Conservation (phyloP, 2,797 vertebrate genomes). For the Carduelis carduelis region DNA sequence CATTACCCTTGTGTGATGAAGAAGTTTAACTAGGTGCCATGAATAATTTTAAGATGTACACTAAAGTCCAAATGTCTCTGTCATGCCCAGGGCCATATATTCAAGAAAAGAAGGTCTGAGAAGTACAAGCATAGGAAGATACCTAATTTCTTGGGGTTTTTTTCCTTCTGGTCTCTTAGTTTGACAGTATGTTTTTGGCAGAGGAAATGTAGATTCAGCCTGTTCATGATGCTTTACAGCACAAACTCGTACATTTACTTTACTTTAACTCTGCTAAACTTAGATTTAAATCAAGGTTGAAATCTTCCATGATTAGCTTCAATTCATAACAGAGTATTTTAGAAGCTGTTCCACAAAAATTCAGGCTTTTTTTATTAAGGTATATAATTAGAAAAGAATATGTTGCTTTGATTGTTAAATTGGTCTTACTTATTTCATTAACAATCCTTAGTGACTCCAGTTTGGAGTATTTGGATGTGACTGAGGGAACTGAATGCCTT, state of each 20-base stretch:
- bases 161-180: not conserved
- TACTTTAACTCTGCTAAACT: not conserved
- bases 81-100: not conserved
- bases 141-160: not conserved
- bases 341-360: not conserved
- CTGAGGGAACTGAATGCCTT: not conserved
- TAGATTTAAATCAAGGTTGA: not conserved
- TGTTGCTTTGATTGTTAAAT: not conserved
- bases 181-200: not conserved
- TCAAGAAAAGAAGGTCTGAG: not conserved
- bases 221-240: not conserved
- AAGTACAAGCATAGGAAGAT: not conserved
- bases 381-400: not conserved
- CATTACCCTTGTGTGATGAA: not conserved
- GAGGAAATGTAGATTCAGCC: not conserved
- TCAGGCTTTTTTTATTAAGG: rapidly evolving
- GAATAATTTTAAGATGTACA: not conserved
- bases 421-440: not conserved
- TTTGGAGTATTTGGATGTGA: not conserved
- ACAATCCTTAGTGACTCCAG: not conserved
- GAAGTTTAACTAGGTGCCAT: not conserved
- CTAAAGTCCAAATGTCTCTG: not conserved
- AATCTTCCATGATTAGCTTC: not conserved
- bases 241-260: rapidly evolving
- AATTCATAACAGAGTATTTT: not conserved